A percentile compares a stretch with the other conserved stretches of the same genome.
phyloP scores from a whole-genome alignment of 2,113 vertebrate species.

The Coptodon rendalli region DNA sequence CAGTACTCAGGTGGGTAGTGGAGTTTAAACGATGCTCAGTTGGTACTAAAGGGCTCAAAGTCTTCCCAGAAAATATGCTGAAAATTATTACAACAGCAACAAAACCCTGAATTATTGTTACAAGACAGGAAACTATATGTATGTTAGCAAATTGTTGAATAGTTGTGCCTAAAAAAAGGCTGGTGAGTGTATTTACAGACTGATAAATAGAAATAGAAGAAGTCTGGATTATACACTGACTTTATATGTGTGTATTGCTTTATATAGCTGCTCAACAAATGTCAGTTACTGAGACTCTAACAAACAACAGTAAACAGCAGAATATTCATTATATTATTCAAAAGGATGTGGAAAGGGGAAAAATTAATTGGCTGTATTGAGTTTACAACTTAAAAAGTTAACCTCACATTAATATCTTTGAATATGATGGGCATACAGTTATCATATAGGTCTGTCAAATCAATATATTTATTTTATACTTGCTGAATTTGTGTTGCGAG shows the following conservation, averaged over 20 bases:
- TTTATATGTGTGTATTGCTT: accelerated
- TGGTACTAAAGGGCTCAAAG: background rate
- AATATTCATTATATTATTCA: background rate
- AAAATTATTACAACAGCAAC: background rate
- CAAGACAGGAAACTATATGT: background rate
- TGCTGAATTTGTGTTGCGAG: background rate
- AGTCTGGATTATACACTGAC: background rate
- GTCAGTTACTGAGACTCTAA: background rate
- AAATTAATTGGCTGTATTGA: accelerated
- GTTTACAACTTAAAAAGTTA: accelerated
- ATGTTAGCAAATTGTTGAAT: background rate
- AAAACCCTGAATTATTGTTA: background rate
- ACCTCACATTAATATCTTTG: background rate
- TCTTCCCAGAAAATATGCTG: background rate
- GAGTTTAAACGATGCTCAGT: accelerated
- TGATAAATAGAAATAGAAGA: background rate
- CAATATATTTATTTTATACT: background rate
- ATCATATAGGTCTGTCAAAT: background rate
- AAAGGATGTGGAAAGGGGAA: background rate
- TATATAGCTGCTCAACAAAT: background rate
- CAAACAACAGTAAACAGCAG: background rate
- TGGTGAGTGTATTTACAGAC: background rate
- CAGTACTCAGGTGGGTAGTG: background rate
- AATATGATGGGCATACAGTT: background rate
- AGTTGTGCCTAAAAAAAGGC: background rate